These are phyloP conservation scores for Emydocephalus ijimae DNA, from an alignment of 2,113 vertebrate species.

Conservation along the genomic window DNA sequence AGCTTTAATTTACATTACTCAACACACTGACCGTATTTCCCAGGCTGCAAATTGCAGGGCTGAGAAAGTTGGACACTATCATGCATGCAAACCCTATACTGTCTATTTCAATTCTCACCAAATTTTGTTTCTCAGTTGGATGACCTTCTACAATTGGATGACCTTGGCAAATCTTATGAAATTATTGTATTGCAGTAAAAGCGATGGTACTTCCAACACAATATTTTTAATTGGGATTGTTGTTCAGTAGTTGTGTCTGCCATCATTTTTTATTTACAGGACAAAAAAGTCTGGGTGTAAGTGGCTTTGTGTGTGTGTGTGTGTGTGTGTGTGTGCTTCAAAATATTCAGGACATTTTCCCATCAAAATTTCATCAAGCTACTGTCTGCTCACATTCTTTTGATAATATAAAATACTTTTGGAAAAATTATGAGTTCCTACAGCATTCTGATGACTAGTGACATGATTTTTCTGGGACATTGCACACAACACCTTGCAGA, in stretches of 20 bases:
- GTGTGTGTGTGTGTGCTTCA: neutral
- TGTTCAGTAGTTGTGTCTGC: neutral
- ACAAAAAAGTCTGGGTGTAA: neutral
- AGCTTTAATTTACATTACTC: neutral
- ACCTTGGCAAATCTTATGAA: neutral
- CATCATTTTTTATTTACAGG: neutral
- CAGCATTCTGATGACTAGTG: neutral
- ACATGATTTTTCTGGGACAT: neutral
- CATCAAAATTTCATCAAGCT: neutral
- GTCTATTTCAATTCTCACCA: neutral
- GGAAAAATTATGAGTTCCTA: neutral
- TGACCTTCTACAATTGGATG: neutral
- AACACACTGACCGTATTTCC: neutral
- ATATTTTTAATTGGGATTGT: slow-evolving; percentile 4
- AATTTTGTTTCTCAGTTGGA: neutral
- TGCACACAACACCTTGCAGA: neutral
- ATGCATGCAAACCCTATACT: neutral
- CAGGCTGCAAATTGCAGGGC: neutral
- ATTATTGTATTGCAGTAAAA: neutral
- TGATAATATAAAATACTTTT: neutral
- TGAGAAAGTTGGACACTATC: too few relatives aligned
- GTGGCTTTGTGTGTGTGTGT: neutral
- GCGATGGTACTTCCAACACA: neutral
- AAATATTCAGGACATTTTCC: neutral
- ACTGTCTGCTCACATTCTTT: neutral